Evolutionary conservation across 1,140 invertebrate genomes (phyloP).

Genomic region (Cherax destructor): DNA sequence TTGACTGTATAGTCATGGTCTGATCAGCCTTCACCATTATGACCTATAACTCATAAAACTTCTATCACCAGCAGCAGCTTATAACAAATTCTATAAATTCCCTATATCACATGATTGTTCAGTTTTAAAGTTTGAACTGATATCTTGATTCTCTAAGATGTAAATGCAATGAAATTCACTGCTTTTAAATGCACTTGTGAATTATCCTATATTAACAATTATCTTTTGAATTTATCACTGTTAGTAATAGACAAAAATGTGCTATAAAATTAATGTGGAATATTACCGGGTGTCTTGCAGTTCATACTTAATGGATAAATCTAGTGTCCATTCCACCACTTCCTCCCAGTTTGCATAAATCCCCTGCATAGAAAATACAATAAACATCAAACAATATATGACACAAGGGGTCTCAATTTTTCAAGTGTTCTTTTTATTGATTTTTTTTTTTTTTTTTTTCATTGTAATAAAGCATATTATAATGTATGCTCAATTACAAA

Average conservation of each 20-base stretch:
- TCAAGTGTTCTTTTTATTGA: background rate
- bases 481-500: background rate
- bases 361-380: background rate
- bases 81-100: too few species aligned
- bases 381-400: background rate
- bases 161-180: background rate
- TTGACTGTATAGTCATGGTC: too few species aligned
- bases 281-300: background rate
- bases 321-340: background rate
- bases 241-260: background rate
- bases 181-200: constrained; percentile 6
- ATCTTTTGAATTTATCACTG: background rate
- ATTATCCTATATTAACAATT: background rate
- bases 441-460: background rate
- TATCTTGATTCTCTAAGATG: background rate
- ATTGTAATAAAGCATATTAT: background rate
- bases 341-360: background rate
- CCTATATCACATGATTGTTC: background rate
- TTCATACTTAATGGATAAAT: background rate
- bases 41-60: background rate
- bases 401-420: constrained; percentile 1
- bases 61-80: too few species aligned
- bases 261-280: too few species aligned
- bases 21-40: background rate
- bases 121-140: background rate